Percentiles rank a stretch among this genome's conserved stretches.
Conservation (phyloP, 53 echinoderm and acorn worm species). For the Temnopleurus reevesii region DNA sequence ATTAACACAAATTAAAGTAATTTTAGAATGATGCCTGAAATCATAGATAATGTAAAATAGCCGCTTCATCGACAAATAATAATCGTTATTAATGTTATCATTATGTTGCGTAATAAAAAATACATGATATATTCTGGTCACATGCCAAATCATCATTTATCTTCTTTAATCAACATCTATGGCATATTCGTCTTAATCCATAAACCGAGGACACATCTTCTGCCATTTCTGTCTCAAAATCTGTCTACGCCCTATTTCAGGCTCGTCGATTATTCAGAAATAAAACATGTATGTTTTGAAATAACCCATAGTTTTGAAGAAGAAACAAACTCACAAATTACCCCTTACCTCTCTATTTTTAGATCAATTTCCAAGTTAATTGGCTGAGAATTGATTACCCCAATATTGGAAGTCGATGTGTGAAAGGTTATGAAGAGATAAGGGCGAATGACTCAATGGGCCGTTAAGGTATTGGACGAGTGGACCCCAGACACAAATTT, state of each 20-base stretch:
- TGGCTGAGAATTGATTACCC: background rate
- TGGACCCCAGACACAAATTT: slow-evolving; percentile 36
- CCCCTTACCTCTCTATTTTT: background rate
- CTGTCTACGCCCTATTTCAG: background rate
- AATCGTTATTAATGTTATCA: too few species aligned
- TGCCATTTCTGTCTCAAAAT: background rate
- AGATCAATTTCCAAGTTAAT: slow-evolving; percentile 21
- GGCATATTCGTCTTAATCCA: background rate
- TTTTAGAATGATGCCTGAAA: too few species aligned
- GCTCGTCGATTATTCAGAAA: background rate
- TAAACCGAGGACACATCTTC: background rate
- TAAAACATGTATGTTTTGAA: background rate
- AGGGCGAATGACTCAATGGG: slow-evolving; percentile 22
- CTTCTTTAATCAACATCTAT: background rate
- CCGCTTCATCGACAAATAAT: too few species aligned
- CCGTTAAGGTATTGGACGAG: background rate
- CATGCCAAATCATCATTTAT: too few species aligned
- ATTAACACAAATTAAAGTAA: too few species aligned
- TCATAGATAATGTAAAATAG: too few species aligned
- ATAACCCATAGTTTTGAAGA: background rate
- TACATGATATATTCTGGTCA: too few species aligned
- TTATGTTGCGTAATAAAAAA: too few species aligned
- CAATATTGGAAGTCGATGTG: background rate
- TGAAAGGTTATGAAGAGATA: slow-evolving; percentile 2
- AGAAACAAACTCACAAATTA: background rate